These are phyloP conservation scores for Lochmaea crataegi DNA, from an alignment of 2,888 invertebrate species.

Conservation along the genomic window DNA sequence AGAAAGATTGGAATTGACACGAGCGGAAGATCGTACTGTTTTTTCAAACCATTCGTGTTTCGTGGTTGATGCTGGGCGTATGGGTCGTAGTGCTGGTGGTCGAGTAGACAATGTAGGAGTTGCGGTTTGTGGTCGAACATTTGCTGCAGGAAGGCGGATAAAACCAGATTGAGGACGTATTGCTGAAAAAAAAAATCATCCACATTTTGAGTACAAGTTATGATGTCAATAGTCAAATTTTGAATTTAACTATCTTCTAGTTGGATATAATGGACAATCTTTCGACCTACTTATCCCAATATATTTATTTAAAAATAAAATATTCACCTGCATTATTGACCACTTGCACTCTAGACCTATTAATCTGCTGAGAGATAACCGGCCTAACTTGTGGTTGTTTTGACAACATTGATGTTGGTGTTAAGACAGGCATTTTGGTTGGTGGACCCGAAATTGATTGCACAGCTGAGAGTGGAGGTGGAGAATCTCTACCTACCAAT, in stretches of 20 bases:
- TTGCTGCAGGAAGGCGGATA: background rate
- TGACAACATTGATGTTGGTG: conserved; percentile 30
- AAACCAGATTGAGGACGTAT: conserved; percentile 3
- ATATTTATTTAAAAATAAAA: background rate
- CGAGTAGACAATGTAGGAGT: background rate
- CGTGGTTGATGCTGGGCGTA: conserved; percentile 34
- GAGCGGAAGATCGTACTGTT: conserved; percentile 69
- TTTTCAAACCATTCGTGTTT: conserved; percentile 71
- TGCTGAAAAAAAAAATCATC: conserved; percentile 4
- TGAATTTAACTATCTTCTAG: too few relatives aligned
- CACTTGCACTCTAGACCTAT: conserved; percentile 37
- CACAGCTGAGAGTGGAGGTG: conserved; percentile 27
- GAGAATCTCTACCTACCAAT: conserved; percentile 31
- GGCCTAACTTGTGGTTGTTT: conserved; percentile 35
- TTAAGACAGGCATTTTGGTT: conserved; percentile 15
- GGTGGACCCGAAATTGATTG: background rate
- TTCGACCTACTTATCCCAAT: background rate
- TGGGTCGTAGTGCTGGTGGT: conserved; percentile 1
- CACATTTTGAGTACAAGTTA: too few relatives aligned
- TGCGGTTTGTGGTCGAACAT: background rate
- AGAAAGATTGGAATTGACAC: conserved; percentile 70
- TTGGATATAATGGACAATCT: too few relatives aligned
- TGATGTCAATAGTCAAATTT: background rate
- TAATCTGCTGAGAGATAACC: conserved; percentile 13
- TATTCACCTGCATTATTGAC: conserved; percentile 13